These are phyloP conservation scores for Crotalus tigris DNA, from an alignment of 2,113 vertebrate genomes.

Conservation along the genomic window DNA sequence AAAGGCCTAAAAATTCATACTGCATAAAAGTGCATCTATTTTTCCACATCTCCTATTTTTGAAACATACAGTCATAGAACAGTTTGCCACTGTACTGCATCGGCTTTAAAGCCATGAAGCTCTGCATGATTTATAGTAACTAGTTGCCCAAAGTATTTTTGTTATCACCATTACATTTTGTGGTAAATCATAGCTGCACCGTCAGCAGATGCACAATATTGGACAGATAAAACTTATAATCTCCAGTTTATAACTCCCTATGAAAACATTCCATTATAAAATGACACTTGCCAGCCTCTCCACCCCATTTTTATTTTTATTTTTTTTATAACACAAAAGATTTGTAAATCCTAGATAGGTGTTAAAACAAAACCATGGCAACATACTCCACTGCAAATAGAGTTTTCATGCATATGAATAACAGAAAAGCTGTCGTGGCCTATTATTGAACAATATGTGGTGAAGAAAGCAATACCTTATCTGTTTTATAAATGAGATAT, in stretches of 20 bases:
- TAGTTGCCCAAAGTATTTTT: constrained; percentile 24
- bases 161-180: constrained; percentile 17
- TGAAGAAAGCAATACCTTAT: constrained; percentile 24
- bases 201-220: constrained; percentile 1
- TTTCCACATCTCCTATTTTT: background rate
- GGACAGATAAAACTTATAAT: constrained; percentile 39
- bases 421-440: background rate
- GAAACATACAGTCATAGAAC: background rate
- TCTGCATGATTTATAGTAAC: constrained; percentile 3
- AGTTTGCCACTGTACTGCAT: background rate
- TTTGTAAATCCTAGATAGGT: background rate
- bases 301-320: background rate
- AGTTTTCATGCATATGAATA: constrained; percentile 26
- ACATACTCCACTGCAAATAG: background rate
- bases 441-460: background rate
- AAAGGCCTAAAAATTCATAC: constrained; percentile 15
- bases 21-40: background rate
- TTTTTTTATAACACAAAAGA: constrained; percentile 8
- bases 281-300: background rate
- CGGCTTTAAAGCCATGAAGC: constrained; percentile 8
- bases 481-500: background rate
- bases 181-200: background rate
- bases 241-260: background rate
- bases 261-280: background rate
- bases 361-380: constrained; percentile 4